Evolutionary conservation across 1,140 invertebrate genomes (phyloP).

Genomic region (Papilio dardanus): DNA sequence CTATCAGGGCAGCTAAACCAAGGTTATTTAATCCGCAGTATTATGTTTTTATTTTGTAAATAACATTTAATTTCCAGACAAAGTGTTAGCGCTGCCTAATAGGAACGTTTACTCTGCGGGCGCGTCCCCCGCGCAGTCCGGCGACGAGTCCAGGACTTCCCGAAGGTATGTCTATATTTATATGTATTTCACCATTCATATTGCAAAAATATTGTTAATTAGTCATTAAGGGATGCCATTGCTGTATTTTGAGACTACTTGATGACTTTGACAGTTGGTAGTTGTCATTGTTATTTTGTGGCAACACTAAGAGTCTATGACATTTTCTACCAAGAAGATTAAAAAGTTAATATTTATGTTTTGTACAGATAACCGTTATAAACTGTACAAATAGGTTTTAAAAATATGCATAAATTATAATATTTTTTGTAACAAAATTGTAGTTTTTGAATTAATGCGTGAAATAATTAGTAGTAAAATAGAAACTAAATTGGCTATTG

Average conservation of each 20-base stretch:
- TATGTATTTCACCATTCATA: not conserved
- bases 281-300: not conserved
- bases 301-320: not conserved
- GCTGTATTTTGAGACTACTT: not conserved
- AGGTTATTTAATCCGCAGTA: no score
- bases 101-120: constrained; percentile 78
- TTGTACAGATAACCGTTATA: not conserved
- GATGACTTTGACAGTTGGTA: not conserved
- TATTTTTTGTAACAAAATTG: not conserved
- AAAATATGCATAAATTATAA: not conserved
- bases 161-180: constrained; percentile 62
- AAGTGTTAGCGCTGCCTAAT: constrained; percentile 74
- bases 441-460: constrained; percentile 2
- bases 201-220: not conserved
- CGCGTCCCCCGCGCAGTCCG: constrained; percentile 80
- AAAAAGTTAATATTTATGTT: not conserved
- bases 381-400: not conserved
- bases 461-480: constrained; percentile 12
- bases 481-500: constrained; percentile 32
- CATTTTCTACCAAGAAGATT: not conserved
- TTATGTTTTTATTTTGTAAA: not conserved
- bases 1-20: no score
- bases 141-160: constrained; percentile 80
- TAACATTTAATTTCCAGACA: constrained; percentile 61
- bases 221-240: not conserved